These are phyloP conservation scores for Silurus lanzhouensis DNA, from an alignment of 2,797 vertebrate species.

Conservation along the genomic window DNA sequence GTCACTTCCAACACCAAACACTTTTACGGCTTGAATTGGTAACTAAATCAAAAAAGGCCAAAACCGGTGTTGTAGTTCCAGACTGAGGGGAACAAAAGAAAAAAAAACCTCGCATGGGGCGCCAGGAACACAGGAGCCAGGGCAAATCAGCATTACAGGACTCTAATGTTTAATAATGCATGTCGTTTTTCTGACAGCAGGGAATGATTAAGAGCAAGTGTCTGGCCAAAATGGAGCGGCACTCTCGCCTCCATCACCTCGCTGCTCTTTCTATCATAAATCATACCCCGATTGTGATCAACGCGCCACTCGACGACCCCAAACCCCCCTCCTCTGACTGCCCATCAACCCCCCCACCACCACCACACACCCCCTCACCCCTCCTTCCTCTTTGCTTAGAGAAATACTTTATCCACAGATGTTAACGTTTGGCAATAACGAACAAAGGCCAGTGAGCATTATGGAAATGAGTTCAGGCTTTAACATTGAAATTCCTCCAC, in stretches of 20 bases:
- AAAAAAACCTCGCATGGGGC: slow-evolving; percentile 29
- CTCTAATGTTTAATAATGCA: slow-evolving; percentile 62
- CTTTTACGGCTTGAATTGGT: background rate
- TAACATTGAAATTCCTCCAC: background rate
- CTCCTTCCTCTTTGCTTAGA: slow-evolving; percentile 42
- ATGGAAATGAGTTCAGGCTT: slow-evolving; percentile 34
- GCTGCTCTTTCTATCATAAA: slow-evolving; percentile 48
- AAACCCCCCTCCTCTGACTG: background rate
- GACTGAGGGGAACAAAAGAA: background rate
- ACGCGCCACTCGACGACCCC: background rate
- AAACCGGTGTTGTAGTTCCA: slow-evolving; percentile 33
- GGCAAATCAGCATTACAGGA: slow-evolving; percentile 44
- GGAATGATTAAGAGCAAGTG: slow-evolving; percentile 57
- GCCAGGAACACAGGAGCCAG: slow-evolving; percentile 37
- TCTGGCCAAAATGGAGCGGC: slow-evolving; percentile 46
- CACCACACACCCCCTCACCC: too few relatives aligned
- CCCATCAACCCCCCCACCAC: background rate
- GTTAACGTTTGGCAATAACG: slow-evolving; percentile 21
- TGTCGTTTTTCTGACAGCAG: slow-evolving; percentile 55
- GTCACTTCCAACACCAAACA: background rate
- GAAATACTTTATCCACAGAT: slow-evolving; percentile 14
- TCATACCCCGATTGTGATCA: slow-evolving; percentile 58
- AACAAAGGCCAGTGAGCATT: slow-evolving; percentile 18
- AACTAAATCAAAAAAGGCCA: slow-evolving; percentile 31
- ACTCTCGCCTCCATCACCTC: slow-evolving; percentile 49